A percentile compares a stretch with the other conserved stretches of the same genome.
Evolutionary conservation across 1,140 invertebrate genomes (phyloP).

Genomic region (Thaumetopoea pityocampa): DNA sequence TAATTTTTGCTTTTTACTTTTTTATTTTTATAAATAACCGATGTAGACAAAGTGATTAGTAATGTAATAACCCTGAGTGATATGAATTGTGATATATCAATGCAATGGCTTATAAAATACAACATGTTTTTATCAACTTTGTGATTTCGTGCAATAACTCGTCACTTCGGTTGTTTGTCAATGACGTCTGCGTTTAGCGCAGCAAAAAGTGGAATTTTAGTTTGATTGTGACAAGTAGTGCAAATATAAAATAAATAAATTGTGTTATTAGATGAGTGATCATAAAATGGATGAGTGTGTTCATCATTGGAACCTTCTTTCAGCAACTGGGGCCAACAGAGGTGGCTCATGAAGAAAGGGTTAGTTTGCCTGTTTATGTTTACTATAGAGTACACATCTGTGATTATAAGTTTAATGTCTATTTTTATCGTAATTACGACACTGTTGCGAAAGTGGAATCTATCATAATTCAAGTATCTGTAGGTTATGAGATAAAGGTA

Average conservation of each 20-base stretch:
- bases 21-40: conserved; percentile 72
- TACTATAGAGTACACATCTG: conserved; percentile 33
- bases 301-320: conserved; percentile 58
- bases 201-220: conserved; percentile 73
- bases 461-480: conserved; percentile 18
- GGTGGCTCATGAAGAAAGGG: conserved; percentile 74
- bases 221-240: conserved; percentile 72
- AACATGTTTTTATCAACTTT: conserved; percentile 64
- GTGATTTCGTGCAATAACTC: conserved; percentile 68
- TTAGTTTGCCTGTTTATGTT: conserved; percentile 71
- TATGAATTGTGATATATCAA: conserved; percentile 67
- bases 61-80: conserved; percentile 64
- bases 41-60: conserved; percentile 58
- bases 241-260: conserved; percentile 61
- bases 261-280: conserved; percentile 62
- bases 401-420: conserved; percentile 21
- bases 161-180: conserved; percentile 72
- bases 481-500: conserved; percentile 26
- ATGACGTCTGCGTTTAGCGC: conserved; percentile 74
- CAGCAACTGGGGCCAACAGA: conserved; percentile 61
- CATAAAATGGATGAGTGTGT: conserved; percentile 72
- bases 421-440: conserved; percentile 28
- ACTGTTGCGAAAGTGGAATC: conserved; percentile 18
- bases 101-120: conserved; percentile 58
- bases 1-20: conserved; percentile 72